Percentiles rank a stretch among this genome's conserved stretches.
phyloP scores from a whole-genome alignment of 2,888 invertebrate species.

The Drosophila imparisetae region DNA sequence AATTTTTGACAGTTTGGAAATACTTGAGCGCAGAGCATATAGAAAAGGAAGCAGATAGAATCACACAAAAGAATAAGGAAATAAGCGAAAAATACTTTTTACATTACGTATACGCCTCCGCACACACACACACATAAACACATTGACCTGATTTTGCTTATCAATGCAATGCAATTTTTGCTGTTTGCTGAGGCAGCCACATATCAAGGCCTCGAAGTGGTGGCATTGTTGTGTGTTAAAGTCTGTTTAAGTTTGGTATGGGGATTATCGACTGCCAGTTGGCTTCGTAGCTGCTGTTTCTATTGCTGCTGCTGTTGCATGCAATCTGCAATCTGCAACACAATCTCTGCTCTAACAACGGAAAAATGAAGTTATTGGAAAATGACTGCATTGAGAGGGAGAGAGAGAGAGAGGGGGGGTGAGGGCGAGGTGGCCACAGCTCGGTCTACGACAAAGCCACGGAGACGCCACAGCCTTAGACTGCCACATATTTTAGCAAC shows the following conservation, averaged over 20 bases:
- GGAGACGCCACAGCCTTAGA: constrained; percentile 1
- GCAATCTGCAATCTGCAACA: constrained; percentile 76
- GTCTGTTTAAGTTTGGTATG: constrained; percentile 6
- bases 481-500: constrained; percentile 50
- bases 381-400: constrained; percentile 68
- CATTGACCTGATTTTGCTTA: constrained; percentile 73
- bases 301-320: constrained; percentile 50
- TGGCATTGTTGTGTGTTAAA: constrained; percentile 9
- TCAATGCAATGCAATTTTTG: constrained; percentile 68
- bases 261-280: constrained; percentile 51
- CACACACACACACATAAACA: constrained; percentile 6
- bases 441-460: constrained; percentile 19
- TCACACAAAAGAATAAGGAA: constrained; percentile 41
- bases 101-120: constrained; percentile 55
- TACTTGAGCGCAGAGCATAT: constrained; percentile 3
- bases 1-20: constrained; percentile 7
- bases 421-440: constrained; percentile 13
- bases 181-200: constrained; percentile 43
- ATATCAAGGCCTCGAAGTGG: constrained; percentile 32
- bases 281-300: constrained; percentile 30
- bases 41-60: constrained; percentile 35
- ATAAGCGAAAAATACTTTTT: constrained; percentile 39
- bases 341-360: constrained; percentile 79
- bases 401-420: not conserved
- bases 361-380: constrained; percentile 78